Evolutionary conservation across 1,140 invertebrate species (phyloP), one percentile per base, ranked within the genome.

Genomic region (Hyposmocoma kahamanoa): DNA sequence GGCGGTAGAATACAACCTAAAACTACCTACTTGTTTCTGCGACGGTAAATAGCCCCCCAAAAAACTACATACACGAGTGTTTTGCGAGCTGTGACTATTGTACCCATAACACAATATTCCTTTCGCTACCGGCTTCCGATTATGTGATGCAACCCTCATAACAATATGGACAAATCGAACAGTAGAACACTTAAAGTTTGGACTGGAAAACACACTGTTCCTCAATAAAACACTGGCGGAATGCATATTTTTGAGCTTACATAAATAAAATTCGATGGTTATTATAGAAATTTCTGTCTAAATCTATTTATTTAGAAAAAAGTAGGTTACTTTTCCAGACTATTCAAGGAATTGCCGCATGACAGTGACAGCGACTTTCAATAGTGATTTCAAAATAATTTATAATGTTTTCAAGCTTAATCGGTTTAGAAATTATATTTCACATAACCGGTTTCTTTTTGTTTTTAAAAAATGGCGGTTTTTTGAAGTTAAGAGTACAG

Each of bases 281-380:
- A 8, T 36, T 36, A 15, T 17, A 36, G 11, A 8, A 36, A 36
- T n/a, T n/a, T n/a, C n/a, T n/a, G n/a, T n/a, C 15, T 8, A 44
- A 44, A 48, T 21, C 28, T 63, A 36, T 62, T 67, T 62, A 64
- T 65, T 68, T 69, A 59, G 47, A 52, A 56, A 49, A 47, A 30
- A 42, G 24, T 51, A 78, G 74, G 75, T 79, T 80, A 76, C 75
- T 57, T 70, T 80, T 79, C 72, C 70, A 80, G 74, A 79, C 69
- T 66, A 47, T 70, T 76, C 68, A 75, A 71, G 56, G 50, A n/a
- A n/a, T n/a, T n/a, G n/a, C n/a, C n/a, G n/a, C n/a, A n/a, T n/a
- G n/a, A n/a, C n/a, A n/a, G n/a, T n/a, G n/a, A n/a, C n/a, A n/a
- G n/a, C n/a, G n/a, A n/a, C n/a, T n/a, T n/a, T n/a, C n/a, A n/a